Base-by-base conservation (phyloP, 2,113 vertebrate genomes). In the Gnathonemus echidnorhynchus region DNA sequence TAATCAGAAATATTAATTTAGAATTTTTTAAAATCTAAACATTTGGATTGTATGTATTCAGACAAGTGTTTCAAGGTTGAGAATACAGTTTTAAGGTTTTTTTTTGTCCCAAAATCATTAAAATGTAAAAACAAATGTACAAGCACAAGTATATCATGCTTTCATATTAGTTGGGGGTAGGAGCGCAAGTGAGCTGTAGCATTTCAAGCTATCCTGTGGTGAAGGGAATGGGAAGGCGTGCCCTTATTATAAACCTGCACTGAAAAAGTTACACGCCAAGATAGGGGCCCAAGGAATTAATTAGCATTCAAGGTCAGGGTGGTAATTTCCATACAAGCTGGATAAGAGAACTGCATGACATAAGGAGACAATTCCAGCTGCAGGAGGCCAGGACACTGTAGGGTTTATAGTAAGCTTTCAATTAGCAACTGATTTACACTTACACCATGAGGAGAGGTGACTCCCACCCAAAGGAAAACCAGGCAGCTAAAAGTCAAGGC, bases 391-490 rank as follows among this genome's bases (percentile, higher is more conserved):
- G 42, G 42, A 17, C 42, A 80, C 45, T 48, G 83, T 85, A 85
- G 45, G 45, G 39, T 52, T 87, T 52, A 87, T n/a, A 15, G 46
- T 87, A 87, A 53, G 48, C 86, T 53, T 87, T 87, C 86, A 87
- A 87, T 87, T 87, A 87, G 86, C 46, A 52, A 87, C 24, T 53
- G 6, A 87, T 87, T 87, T 52, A 87, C 86, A 87, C 49, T 27
- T 87, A 24, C 10, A 27, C 49, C 27, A 87, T 35, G n/a, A 50
- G 86, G 49, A 53, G 49, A 35, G 49, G 46, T 8, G 17, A 52
- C 86, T 53, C 27, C 24, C 35, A 35, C 27, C 24, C 13, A 5
- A 27, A 31, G 1, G 9, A 53, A 50, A 53, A 87, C 5, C 13
- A 35, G 27, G 49, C 83, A 49, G 52, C 10, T 87, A 35, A 27